A percentile compares a stretch with the other conserved stretches of the same genome.
Conservation (phyloP, 2,797 vertebrate species). For the Pangasius sanitwongsei region DNA sequence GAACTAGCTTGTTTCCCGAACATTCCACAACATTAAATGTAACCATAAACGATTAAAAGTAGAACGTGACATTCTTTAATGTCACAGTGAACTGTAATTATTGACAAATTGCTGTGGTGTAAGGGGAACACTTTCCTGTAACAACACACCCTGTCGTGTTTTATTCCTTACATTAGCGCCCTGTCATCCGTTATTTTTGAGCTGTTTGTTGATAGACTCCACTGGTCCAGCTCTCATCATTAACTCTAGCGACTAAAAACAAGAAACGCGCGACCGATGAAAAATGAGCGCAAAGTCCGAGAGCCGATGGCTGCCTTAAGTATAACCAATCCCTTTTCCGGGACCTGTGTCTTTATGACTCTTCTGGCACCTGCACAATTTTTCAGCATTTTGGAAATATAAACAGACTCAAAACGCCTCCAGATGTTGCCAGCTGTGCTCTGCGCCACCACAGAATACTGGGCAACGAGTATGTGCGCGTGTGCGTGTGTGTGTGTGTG, state of each 20-base stretch:
- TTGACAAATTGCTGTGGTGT: neutral
- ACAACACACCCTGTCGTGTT: neutral
- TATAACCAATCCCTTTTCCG: constrained; percentile 74
- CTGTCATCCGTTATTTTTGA: neutral
- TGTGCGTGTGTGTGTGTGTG: constrained; percentile 47
- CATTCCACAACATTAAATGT: too few species aligned
- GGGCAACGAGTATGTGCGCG: constrained; percentile 56
- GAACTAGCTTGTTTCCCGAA: neutral
- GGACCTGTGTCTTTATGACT: constrained; percentile 74
- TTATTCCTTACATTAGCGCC: neutral
- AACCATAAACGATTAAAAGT: too few species aligned
- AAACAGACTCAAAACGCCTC: constrained; percentile 78
- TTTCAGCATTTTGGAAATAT: constrained; percentile 82
- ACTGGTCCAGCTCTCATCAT: neutral
- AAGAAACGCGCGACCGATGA: neutral
- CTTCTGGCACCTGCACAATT: constrained; percentile 79
- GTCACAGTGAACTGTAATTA: too few species aligned
- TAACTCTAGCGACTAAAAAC: neutral
- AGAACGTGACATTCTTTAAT: neutral
- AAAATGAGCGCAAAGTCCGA: neutral
- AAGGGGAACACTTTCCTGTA: neutral
- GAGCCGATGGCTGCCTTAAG: constrained; percentile 60
- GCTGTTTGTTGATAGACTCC: neutral
- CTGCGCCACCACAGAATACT: constrained; percentile 72
- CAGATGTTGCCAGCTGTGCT: constrained; percentile 83